Evolutionary conservation across 2,888 invertebrate species (phyloP).

Genomic region (Cenopis cana): DNA sequence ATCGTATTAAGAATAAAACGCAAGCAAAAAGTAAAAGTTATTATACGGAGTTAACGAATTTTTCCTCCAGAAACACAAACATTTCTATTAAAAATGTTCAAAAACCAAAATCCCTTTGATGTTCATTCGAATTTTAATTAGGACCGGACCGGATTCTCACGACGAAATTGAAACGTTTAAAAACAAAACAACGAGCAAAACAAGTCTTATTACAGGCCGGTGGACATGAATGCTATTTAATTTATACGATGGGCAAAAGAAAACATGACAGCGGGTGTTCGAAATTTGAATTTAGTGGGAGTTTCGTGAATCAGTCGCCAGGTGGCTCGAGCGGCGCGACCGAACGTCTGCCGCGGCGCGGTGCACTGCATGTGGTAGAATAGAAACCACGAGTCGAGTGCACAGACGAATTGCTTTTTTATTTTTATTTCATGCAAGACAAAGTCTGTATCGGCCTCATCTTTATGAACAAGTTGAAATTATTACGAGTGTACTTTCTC

Average conservation of each 20-base stretch:
- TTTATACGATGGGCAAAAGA: conserved; percentile 42
- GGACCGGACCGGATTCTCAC: conserved; percentile 37
- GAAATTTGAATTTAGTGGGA: conserved; percentile 44
- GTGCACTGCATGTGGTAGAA: conserved; percentile 21
- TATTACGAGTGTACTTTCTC: background rate
- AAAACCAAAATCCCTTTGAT: conserved; percentile 40
- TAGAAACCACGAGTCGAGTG: conserved; percentile 16
- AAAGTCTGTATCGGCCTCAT: background rate
- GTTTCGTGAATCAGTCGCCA: conserved; percentile 31
- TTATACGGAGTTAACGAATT: conserved; percentile 20
- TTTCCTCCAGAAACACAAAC: conserved; percentile 25
- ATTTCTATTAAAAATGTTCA: conserved; percentile 34
- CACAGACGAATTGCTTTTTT: conserved; percentile 12
- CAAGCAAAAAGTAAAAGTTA: conserved; percentile 9
- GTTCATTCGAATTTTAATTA: conserved; percentile 43
- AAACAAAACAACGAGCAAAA: conserved; percentile 44
- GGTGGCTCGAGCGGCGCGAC: conserved; percentile 39
- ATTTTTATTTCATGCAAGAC: background rate
- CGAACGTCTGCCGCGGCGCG: conserved; percentile 31
- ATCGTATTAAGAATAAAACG: conserved; percentile 30
- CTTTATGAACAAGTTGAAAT: background rate
- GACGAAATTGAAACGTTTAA: conserved; percentile 44
- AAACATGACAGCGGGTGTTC: conserved; percentile 43
- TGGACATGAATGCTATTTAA: conserved; percentile 45
- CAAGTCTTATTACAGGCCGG: conserved; percentile 44